Conservation (phyloP, 2,113 vertebrate species). For the Aplodontia rufa region DNA sequence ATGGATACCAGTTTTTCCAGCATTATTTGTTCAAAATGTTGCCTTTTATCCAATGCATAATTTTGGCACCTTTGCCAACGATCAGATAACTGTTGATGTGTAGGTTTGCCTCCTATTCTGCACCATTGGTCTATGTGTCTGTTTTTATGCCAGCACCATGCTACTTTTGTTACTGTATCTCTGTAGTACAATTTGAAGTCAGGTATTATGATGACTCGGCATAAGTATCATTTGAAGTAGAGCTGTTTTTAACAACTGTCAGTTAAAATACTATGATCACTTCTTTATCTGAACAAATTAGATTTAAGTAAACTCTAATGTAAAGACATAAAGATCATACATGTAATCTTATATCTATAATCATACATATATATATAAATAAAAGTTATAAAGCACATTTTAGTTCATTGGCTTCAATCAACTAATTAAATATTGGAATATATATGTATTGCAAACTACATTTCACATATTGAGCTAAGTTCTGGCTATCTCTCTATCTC, state of each 20-base stretch:
- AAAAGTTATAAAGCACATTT: neutral
- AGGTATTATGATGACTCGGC: neutral
- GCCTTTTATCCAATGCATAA: no score
- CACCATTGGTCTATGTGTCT: no score
- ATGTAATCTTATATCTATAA: neutral
- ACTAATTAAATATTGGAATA: neutral
- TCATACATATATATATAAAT: no score
- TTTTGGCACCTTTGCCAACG: no score
- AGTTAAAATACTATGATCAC: neutral
- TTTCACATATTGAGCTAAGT: neutral
- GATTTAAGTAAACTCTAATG: neutral
- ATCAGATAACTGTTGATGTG: no score
- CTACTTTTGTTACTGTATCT: no score
- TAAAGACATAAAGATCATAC: neutral
- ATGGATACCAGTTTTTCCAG: no score
- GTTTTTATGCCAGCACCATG: no score
- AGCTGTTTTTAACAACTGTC: neutral
- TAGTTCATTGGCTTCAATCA: neutral
- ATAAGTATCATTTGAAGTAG: neutral
- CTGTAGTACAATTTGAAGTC: no score
- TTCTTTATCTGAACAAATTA: neutral
- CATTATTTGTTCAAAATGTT: no score
- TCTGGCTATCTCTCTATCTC: neutral
- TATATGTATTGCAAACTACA: neutral
- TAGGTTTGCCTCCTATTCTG: no score